Conservation (phyloP, 2,113 vertebrate genomes). For the Oreotragus oreotragus region DNA sequence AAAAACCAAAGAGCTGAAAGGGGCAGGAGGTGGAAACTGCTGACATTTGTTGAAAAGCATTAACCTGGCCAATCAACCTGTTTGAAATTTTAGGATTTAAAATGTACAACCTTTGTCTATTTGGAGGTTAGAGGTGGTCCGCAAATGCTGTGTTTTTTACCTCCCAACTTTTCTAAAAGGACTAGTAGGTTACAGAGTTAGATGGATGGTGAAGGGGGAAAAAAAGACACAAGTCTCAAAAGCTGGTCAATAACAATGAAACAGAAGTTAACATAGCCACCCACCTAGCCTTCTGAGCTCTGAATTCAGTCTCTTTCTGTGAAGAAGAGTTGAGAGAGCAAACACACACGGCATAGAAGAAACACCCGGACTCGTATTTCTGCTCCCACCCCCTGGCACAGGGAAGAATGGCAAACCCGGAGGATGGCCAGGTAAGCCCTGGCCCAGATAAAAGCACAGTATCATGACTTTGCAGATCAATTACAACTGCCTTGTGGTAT, state of each 20-base stretch:
- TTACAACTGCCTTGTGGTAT: conserved; percentile 41
- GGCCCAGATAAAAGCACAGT: conserved; percentile 33
- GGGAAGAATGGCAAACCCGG: not conserved
- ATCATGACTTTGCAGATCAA: conserved; percentile 39
- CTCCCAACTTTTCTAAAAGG: not conserved
- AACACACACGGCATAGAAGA: not conserved
- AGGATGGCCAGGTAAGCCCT: not conserved
- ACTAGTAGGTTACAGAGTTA: not conserved
- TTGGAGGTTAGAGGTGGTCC: not conserved
- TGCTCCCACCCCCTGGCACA: not conserved
- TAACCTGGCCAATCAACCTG: not conserved
- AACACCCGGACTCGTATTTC: conserved; percentile 36
- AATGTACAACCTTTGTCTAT: not conserved
- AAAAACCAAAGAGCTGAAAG: not conserved
- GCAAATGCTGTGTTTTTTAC: not conserved
- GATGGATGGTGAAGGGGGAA: not conserved
- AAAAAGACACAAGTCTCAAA: not conserved
- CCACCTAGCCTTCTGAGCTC: not conserved
- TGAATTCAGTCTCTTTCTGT: not conserved
- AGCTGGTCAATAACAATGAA: not conserved
- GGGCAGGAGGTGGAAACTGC: not conserved
- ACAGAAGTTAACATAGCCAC: not conserved
- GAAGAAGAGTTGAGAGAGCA: not conserved
- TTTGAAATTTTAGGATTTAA: conserved; percentile 27
- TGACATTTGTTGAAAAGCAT: not conserved